Percentiles rank a stretch among this genome's conserved stretches.
These are phyloP conservation scores for Vespertilio murinus DNA, from an alignment of 2,797 vertebrate species.

Conservation along the genomic window DNA sequence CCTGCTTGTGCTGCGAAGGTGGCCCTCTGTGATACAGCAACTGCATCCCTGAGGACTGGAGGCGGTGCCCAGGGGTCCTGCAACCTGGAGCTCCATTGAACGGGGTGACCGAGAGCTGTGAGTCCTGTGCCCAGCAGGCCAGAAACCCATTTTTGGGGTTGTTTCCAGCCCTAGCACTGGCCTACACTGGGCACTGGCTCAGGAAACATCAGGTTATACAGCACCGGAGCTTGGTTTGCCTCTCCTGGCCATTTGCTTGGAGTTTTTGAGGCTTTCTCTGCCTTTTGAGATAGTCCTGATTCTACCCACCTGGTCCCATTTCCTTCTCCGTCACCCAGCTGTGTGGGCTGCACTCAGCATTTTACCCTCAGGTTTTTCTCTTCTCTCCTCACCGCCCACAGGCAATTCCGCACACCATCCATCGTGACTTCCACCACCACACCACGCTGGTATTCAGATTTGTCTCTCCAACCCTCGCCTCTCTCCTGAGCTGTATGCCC, in stretches of 20 bases:
- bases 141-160: neutral
- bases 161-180: neutral
- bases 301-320: neutral
- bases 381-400: neutral
- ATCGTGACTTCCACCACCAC: neutral
- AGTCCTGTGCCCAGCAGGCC: neutral
- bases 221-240: neutral
- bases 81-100: neutral
- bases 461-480: neutral
- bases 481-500: neutral
- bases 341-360: neutral
- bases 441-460: too few relatives aligned
- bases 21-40: neutral
- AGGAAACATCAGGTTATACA: neutral
- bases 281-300: neutral
- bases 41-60: neutral
- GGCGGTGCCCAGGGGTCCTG: neutral
- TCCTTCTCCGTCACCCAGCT: neutral
- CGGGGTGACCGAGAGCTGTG: neutral
- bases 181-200: neutral
- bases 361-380: accelerated
- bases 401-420: neutral
- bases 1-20: neutral
- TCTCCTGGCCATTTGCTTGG: neutral
- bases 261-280: neutral